Conservation (phyloP, 2,113 vertebrate species). For the Poecile atricapillus region DNA sequence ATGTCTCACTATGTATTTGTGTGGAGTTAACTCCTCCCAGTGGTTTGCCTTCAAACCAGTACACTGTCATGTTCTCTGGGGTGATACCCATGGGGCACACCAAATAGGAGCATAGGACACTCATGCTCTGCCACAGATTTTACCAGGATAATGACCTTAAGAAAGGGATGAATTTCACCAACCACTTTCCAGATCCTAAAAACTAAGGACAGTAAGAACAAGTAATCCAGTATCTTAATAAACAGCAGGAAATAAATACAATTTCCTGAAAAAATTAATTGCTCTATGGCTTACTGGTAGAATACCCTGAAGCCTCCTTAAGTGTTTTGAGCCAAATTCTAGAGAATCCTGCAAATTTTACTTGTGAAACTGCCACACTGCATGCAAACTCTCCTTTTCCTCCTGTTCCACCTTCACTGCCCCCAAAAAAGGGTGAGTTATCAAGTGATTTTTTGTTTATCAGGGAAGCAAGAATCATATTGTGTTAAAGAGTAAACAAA, state of each 20-base stretch:
- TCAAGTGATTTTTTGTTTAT: neutral
- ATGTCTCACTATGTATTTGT: too few species aligned
- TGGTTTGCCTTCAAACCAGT: neutral
- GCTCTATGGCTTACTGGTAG: neutral
- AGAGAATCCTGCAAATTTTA: neutral
- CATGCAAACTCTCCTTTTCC: neutral
- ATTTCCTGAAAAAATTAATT: neutral
- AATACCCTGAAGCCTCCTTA: neutral
- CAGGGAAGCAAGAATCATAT: neutral
- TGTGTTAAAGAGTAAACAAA: conserved; percentile 15
- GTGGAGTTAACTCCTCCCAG: neutral
- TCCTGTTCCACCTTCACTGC: neutral
- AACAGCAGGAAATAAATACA: neutral
- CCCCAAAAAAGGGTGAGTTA: neutral
- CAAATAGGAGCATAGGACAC: accelerated
- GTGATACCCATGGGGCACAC: accelerated
- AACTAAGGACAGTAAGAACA: neutral
- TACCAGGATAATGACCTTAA: neutral
- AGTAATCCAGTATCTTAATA: neutral
- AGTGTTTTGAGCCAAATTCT: neutral
- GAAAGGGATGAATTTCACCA: neutral
- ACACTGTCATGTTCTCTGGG: accelerated
- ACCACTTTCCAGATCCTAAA: neutral
- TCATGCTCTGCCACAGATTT: neutral
- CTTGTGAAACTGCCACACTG: neutral